Conservation (phyloP, 2,888 invertebrate species). For the Quadriops clusia region DNA sequence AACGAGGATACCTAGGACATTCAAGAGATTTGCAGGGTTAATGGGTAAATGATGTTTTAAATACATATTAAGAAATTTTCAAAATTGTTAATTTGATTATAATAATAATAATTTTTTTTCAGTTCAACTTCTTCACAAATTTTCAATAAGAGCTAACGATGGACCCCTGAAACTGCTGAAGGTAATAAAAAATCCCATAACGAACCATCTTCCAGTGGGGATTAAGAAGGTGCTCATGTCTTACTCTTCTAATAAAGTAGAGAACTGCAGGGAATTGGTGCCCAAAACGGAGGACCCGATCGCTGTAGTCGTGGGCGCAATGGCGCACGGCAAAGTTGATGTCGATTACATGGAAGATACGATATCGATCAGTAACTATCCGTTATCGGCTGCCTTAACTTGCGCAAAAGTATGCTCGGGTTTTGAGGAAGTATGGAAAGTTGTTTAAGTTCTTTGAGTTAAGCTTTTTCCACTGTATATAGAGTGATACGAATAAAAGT, state of each 20-base stretch:
- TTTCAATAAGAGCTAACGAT: slow-evolving; percentile 82
- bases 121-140: slow-evolving; percentile 95
- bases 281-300: slow-evolving; percentile 70
- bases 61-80: slow-evolving; percentile 6
- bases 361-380: slow-evolving; percentile 90
- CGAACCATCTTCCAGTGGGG: slow-evolving; percentile 88
- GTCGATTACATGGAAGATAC: slow-evolving; percentile 83
- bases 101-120: slow-evolving; percentile 27
- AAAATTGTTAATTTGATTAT: slow-evolving; percentile 1
- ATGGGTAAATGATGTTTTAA: slow-evolving; percentile 58
- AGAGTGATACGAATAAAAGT: too few relatives aligned
- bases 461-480: too few relatives aligned
- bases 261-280: slow-evolving; percentile 61
- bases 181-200: slow-evolving; percentile 94
- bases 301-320: slow-evolving; percentile 87
- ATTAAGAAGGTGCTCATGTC: slow-evolving; percentile 84
- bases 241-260: slow-evolving; percentile 63
- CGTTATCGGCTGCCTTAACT: slow-evolving; percentile 89
- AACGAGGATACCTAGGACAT: slow-evolving; percentile 92
- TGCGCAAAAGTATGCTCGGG: slow-evolving; percentile 91
- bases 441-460: too few relatives aligned
- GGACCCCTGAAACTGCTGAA: slow-evolving; percentile 82
- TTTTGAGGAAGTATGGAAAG: slow-evolving; percentile 88
- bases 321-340: slow-evolving; percentile 91
- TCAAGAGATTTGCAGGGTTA: slow-evolving; percentile 90